These are phyloP conservation scores for Ptiloglossa arizonensis DNA, from an alignment of 1,140 invertebrate species.

Conservation along the genomic window DNA sequence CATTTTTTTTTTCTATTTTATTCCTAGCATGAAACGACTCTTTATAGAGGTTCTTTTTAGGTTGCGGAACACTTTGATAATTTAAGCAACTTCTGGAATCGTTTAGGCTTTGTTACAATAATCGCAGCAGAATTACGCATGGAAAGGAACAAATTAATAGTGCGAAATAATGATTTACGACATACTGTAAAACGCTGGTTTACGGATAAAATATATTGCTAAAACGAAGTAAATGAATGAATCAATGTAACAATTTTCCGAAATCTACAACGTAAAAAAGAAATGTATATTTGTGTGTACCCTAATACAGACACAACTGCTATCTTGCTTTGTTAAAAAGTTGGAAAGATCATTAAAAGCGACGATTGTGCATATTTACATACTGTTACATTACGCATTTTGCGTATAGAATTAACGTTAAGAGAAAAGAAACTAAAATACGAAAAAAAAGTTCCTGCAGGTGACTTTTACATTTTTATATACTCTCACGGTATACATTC, in stretches of 20 bases:
- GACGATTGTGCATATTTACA: no score
- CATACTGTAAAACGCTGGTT: slow-evolving; percentile 47
- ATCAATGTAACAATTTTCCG: no score
- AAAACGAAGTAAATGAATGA: not conserved
- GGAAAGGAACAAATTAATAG: slow-evolving; percentile 43
- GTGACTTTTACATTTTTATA: not conserved
- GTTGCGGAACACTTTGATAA: slow-evolving; percentile 40
- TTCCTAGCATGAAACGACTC: not conserved
- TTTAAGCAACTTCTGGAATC: slow-evolving; percentile 59
- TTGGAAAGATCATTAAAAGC: no score
- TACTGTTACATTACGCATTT: no score
- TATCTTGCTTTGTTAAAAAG: no score
- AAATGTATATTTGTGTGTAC: no score
- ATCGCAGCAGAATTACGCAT: slow-evolving; percentile 41
- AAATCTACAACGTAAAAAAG: no score
- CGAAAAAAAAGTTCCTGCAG: slow-evolving; percentile 6
- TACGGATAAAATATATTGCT: not conserved
- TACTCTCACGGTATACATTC: not conserved
- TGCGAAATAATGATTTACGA: slow-evolving; percentile 45
- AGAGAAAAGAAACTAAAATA: no score
- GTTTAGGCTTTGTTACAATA: slow-evolving; percentile 38
- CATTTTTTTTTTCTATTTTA: not conserved
- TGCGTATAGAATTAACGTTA: no score
- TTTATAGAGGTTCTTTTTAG: slow-evolving; percentile 22
- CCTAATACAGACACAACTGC: no score